phyloP scores from a whole-genome alignment of 2,797 vertebrate genomes.

The Nannoperca australis region DNA sequence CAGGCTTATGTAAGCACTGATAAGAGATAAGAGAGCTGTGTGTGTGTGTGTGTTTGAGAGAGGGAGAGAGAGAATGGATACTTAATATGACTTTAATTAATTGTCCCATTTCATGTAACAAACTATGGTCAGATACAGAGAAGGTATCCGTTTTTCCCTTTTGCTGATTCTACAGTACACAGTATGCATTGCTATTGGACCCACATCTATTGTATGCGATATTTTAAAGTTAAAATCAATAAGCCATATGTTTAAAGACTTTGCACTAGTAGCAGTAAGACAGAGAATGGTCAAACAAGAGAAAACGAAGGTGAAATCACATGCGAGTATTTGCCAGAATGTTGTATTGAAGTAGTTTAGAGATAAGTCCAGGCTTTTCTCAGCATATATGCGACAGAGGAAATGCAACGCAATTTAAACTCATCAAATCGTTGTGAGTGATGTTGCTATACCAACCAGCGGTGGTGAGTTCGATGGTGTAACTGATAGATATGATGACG shows the following conservation, averaged over 20 bases:
- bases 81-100: constrained; percentile 40
- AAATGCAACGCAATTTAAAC: too few species aligned
- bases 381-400: too few species aligned
- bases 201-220: not conserved
- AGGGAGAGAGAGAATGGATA: not conserved
- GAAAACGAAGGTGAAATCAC: not conserved
- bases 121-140: constrained; percentile 5
- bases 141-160: not conserved
- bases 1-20: constrained; percentile 15
- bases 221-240: not conserved
- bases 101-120: constrained; percentile 9
- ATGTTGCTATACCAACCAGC: too few species aligned
- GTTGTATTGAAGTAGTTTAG: too few species aligned
- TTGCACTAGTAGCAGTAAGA: too few species aligned
- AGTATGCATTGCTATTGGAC: not conserved
- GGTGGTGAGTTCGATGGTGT: not conserved
- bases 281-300: not conserved
- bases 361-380: too few species aligned
- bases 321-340: too few species aligned
- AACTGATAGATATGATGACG: not conserved
- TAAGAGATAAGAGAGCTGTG: constrained; percentile 18
- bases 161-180: not conserved
- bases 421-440: too few species aligned
- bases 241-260: not conserved
- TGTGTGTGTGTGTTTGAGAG: not conserved